Conservation (phyloP, 2,113 vertebrate genomes). For the Lonchura striata region DNA sequence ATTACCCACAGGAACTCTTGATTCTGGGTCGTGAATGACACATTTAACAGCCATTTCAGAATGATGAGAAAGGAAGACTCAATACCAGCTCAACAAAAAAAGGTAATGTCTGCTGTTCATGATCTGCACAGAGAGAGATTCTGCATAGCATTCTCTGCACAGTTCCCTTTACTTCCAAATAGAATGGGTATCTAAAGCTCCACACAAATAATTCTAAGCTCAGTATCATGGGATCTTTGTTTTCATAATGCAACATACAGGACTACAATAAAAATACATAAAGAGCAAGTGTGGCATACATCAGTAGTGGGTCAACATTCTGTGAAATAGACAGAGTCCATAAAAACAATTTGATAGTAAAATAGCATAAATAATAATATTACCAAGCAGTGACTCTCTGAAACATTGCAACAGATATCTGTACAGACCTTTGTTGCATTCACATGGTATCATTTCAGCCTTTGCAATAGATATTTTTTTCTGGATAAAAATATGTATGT, state of each 20-base stretch:
- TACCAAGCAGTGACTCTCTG: background rate
- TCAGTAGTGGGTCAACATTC: background rate
- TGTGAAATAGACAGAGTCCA: background rate
- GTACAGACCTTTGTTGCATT: background rate
- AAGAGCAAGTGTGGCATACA: background rate
- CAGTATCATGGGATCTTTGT: background rate
- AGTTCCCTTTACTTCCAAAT: background rate
- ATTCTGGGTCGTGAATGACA: background rate
- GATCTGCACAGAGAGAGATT: background rate
- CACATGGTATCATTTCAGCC: background rate
- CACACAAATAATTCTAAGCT: background rate
- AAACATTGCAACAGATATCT: background rate
- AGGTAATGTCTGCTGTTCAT: background rate
- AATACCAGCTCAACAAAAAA: background rate
- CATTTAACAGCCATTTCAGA: background rate
- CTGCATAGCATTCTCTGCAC: background rate
- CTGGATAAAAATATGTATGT: background rate
- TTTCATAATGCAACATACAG: background rate
- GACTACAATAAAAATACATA: background rate
- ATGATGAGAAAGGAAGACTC: background rate
- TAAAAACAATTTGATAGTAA: background rate
- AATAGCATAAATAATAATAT: background rate
- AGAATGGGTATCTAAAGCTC: background rate
- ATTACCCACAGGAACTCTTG: background rate
- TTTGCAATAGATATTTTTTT: background rate